Percentiles rank a stretch among this genome's conserved stretches.
phyloP scores from a whole-genome alignment of 1,140 invertebrate genomes.

The Drosophila tristis region DNA sequence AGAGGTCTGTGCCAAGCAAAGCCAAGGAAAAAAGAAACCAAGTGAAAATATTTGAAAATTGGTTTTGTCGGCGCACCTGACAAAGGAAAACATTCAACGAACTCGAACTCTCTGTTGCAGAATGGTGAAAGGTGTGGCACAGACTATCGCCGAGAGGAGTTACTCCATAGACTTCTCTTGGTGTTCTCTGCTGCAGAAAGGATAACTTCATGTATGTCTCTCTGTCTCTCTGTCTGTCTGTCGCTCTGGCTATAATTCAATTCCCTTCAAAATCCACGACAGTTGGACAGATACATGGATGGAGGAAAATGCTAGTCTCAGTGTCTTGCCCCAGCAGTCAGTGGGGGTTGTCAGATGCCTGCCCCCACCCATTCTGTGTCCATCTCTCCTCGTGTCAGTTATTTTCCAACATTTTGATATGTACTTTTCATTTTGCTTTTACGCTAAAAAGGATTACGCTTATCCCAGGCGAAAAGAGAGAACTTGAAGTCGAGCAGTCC shows the following conservation, averaged over 20 bases:
- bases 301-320: slow-evolving; percentile 20
- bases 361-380: too few relatives aligned
- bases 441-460: slow-evolving; percentile 77
- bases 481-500: slow-evolving; percentile 38
- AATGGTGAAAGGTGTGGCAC: background rate
- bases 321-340: background rate
- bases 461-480: slow-evolving; percentile 58
- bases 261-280: slow-evolving; percentile 70
- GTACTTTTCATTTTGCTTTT: slow-evolving; percentile 52
- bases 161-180: too few relatives aligned
- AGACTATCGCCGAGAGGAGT: background rate
- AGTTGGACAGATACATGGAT: slow-evolving; percentile 55
- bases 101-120: slow-evolving; percentile 23
- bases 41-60: slow-evolving; percentile 84
- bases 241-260: slow-evolving; percentile 59
- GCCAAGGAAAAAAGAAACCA: slow-evolving; percentile 40
- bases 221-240: background rate
- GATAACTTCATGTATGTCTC: slow-evolving; percentile 43
- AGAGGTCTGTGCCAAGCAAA: slow-evolving; percentile 43
- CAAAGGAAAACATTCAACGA: slow-evolving; percentile 74
- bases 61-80: slow-evolving; percentile 80
- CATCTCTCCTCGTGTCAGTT: slow-evolving; percentile 62
- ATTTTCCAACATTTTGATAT: slow-evolving; percentile 75
- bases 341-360: too few relatives aligned
- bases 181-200: slow-evolving; percentile 1